phyloP scores from a whole-genome alignment of 2,888 invertebrate genomes.

The Apotomis turbidana region DNA sequence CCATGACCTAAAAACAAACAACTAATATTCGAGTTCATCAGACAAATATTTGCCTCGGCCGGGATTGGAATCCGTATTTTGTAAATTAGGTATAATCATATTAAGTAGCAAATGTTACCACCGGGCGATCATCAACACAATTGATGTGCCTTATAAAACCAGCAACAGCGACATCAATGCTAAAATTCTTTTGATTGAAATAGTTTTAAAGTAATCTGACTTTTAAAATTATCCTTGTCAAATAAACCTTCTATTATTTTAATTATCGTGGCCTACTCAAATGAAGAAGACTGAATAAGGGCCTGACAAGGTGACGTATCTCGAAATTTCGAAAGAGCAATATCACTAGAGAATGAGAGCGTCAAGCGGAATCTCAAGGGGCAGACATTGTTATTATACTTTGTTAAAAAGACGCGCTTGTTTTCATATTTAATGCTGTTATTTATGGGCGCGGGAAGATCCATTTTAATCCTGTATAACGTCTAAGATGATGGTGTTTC shows the following conservation, averaged over 20 bases:
- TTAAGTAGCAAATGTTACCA: too few relatives aligned
- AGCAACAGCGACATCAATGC: too few relatives aligned
- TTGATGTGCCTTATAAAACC: too few relatives aligned
- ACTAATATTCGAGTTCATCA: too few relatives aligned
- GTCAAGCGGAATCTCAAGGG: constrained; percentile 31
- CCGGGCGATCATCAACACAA: too few relatives aligned
- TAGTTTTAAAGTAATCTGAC: background rate
- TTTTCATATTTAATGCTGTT: constrained; percentile 31
- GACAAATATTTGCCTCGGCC: too few relatives aligned
- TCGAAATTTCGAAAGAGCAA: constrained; percentile 33
- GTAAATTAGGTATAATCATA: too few relatives aligned
- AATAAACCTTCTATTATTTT: constrained; percentile 7
- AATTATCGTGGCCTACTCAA: constrained; percentile 4
- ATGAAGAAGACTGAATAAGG: constrained; percentile 6
- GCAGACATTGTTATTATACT: constrained; percentile 34
- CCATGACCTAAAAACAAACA: too few relatives aligned
- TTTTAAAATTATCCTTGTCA: background rate
- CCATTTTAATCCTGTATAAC: background rate
- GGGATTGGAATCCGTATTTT: too few relatives aligned
- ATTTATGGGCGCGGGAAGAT: constrained; percentile 8
- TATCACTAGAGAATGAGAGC: constrained; percentile 32
- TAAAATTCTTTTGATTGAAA: too few relatives aligned
- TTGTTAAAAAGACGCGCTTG: constrained; percentile 35
- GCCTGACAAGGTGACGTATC: constrained; percentile 36
- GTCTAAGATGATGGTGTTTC: background rate